Evolutionary conservation across 1,140 invertebrate species (phyloP).

Genomic region (Euglossa dilemma): DNA sequence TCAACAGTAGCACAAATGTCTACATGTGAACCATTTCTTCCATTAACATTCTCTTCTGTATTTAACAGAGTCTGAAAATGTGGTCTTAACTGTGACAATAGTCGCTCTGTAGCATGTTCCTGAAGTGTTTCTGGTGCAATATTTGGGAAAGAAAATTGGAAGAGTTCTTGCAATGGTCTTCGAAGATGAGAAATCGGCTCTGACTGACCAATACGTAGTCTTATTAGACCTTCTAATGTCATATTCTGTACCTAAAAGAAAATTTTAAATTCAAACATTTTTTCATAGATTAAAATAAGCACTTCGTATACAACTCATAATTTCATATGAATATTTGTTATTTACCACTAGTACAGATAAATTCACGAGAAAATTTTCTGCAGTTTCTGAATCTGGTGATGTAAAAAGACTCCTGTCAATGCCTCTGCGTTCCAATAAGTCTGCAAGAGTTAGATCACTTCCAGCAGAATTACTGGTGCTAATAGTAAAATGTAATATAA

Average conservation of each 20-base stretch:
- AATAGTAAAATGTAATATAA: conserved; percentile 6
- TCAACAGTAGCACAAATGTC: conserved; percentile 71
- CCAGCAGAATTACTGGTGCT: conserved; percentile 23
- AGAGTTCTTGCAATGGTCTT: conserved; percentile 67
- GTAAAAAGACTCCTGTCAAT: conserved; percentile 39
- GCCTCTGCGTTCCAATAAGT: conserved; percentile 54
- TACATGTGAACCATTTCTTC: conserved; percentile 50
- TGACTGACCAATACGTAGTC: conserved; percentile 63
- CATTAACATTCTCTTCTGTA: conserved; percentile 38
- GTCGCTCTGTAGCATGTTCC: conserved; percentile 62
- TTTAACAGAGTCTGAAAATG: conserved; percentile 59
- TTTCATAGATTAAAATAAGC: neutral
- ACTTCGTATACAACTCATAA: neutral
- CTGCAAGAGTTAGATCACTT: conserved; percentile 43
- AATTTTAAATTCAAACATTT: neutral
- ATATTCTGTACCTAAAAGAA: conserved; percentile 38
- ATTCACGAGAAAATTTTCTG: conserved; percentile 65
- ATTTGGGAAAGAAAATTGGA: conserved; percentile 66
- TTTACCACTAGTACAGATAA: conserved; percentile 68
- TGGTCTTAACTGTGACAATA: conserved; percentile 65
- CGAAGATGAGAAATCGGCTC: conserved; percentile 64
- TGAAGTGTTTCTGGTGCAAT: conserved; percentile 53
- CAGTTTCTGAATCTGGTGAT: conserved; percentile 27
- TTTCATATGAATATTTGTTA: neutral
- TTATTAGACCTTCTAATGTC: conserved; percentile 60